Evolutionary conservation across 2,888 invertebrate genomes (phyloP), one percentile per base, ranked within the genome.

Genomic region (Electrophaes corylata): DNA sequence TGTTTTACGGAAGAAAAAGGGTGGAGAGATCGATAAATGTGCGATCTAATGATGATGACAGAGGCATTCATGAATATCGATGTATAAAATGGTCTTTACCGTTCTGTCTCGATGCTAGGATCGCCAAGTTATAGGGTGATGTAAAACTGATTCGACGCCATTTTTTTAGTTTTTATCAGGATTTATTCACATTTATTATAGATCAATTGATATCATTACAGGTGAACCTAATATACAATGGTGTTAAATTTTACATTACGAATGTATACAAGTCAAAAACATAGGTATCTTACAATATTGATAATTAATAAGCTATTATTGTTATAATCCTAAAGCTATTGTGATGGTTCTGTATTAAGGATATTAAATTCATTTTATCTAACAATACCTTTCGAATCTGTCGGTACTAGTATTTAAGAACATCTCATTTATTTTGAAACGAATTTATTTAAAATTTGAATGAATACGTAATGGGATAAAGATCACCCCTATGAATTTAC

Each of bases 261-360:
- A 86, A 86, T 90, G 91, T 91, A 91, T 88, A 91, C 89, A 91
- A 87, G 87, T 89, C 91, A 88, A 91, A 91, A 91, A 91, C 89
- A 91, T 90, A 89, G 78, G 81, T 88, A 88, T 89, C 77, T 88
- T 90, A 90, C 83, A 89, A 75, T 84, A 84, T 80, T 74, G 78
- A 75, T 88, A 88, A 47, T 58, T 60, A 60, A 43, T 85, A 83
- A 75, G 81, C 86, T 90, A 90, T 87, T 88, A 88, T 89, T 89
- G 88, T 89, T 86, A 82, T 86, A 79, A 84, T 78, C 83, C 89
- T 89, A 88, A 88, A 88, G 84, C 89, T 90, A 89, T 83, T 76
- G 81, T 83, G 83, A 88, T 90, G 86, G 88, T 90, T 90, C 86
- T 76, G 79, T 83, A 82, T 85, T 86, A 83, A 76, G 74, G 71